Evolutionary conservation across 1,140 invertebrate genomes (phyloP).

Genomic region (Drosophila bipectinata): DNA sequence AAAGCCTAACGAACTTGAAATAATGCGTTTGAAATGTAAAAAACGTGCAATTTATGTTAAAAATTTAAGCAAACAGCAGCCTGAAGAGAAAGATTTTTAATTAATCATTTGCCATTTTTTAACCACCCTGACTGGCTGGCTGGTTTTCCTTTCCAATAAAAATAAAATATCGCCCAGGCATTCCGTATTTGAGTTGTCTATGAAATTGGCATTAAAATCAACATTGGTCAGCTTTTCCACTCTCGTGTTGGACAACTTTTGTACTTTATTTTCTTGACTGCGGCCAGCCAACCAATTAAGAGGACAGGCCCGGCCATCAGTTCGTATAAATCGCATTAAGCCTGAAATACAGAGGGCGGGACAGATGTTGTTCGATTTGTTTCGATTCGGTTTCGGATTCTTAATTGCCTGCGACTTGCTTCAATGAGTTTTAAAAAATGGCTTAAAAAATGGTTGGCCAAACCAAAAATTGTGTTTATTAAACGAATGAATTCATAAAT

Average conservation of each 20-base stretch:
- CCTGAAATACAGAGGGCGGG: conserved; percentile 27
- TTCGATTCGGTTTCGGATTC: conserved; percentile 62
- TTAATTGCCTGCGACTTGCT: conserved; percentile 66
- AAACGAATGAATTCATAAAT: conserved; percentile 64
- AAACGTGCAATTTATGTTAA: conserved; percentile 82
- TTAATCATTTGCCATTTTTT: conserved; percentile 75
- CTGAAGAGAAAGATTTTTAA: conserved; percentile 55
- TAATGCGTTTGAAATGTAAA: conserved; percentile 84
- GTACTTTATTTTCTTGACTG: conserved; percentile 81
- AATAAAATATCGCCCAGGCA: not conserved
- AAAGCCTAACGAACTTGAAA: conserved; percentile 82
- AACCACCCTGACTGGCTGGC: conserved; percentile 2
- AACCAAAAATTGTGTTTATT: conserved; percentile 81
- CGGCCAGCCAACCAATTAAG: conserved; percentile 80
- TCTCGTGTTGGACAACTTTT: conserved; percentile 60
- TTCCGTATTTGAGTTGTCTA: conserved; percentile 71
- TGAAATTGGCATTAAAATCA: conserved; percentile 79
- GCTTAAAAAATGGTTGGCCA: conserved; percentile 75
- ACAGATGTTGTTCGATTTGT: conserved; percentile 77
- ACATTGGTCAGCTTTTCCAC: conserved; percentile 20
- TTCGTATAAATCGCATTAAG: conserved; percentile 82
- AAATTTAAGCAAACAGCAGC: conserved; percentile 73
- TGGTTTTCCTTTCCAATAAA: not conserved
- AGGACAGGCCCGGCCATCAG: conserved; percentile 59
- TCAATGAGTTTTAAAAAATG: conserved; percentile 69